These are phyloP conservation scores for Steinernema scapterisci DNA, from an alignment of 2,888 invertebrate species.

Conservation along the genomic window DNA sequence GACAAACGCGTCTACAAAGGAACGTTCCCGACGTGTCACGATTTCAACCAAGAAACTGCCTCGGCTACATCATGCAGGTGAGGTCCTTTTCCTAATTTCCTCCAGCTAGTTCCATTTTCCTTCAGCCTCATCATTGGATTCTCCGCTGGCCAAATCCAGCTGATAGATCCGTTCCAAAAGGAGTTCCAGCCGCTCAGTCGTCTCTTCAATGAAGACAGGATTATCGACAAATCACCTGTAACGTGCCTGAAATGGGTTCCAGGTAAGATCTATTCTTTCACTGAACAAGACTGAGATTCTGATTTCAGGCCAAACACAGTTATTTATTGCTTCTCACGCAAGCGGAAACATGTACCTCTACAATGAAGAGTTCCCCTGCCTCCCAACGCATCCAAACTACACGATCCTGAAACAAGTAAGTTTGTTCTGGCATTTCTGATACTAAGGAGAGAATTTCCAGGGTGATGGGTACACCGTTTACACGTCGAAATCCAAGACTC, in stretches of 20 bases:
- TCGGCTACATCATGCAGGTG: slow-evolving; percentile 52
- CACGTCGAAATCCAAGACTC: slow-evolving; percentile 93
- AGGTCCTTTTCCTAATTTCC: not conserved
- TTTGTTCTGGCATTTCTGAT: not conserved
- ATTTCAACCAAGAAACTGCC: slow-evolving; percentile 80
- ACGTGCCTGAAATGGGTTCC: slow-evolving; percentile 98
- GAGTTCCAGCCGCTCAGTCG: slow-evolving; percentile 73
- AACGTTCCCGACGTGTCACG: slow-evolving; percentile 97
- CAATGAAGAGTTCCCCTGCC: slow-evolving; percentile 90
- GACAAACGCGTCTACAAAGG: slow-evolving; percentile 99
- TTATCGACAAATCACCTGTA: slow-evolving; percentile 90
- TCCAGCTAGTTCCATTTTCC: slow-evolving; percentile 38
- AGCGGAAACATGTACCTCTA: slow-evolving; percentile 97
- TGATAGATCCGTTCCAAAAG: slow-evolving; percentile 94
- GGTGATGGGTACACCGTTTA: slow-evolving; percentile 91
- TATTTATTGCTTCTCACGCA: slow-evolving; percentile 90
- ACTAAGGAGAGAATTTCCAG: slow-evolving; percentile 38
- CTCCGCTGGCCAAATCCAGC: slow-evolving; percentile 95
- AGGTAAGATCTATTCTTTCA: slow-evolving; percentile 67
- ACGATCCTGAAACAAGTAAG: slow-evolving; percentile 72
- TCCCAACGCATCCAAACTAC: slow-evolving; percentile 87
- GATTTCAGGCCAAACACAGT: slow-evolving; percentile 77
- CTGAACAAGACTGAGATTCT: not conserved
- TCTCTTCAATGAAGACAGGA: slow-evolving; percentile 88
- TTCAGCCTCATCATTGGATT: slow-evolving; percentile 92